Conservation (phyloP, 2,113 vertebrate genomes). For the Phylloscopus trochilus region DNA sequence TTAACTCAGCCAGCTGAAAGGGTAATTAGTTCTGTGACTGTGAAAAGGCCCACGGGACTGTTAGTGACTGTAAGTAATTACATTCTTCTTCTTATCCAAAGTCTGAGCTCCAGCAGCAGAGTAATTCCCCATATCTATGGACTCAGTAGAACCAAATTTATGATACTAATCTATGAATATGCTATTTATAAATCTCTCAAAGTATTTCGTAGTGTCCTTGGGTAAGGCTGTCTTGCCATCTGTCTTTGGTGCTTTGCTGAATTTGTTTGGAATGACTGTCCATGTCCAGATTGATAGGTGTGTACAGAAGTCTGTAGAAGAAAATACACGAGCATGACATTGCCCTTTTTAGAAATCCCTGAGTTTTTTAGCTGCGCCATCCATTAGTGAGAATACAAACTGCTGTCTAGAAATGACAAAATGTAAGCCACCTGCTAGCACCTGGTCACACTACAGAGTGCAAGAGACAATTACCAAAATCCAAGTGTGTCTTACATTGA, state of each 20-base stretch:
- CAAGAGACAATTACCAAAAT: background rate
- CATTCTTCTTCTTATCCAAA: conserved; percentile 43
- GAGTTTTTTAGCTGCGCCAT: background rate
- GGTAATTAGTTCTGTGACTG: conserved; percentile 60
- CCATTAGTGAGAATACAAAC: background rate
- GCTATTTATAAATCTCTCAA: background rate
- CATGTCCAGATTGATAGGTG: background rate
- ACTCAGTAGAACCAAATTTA: background rate
- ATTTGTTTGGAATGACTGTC: background rate
- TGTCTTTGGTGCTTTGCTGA: background rate
- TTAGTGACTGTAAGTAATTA: conserved; percentile 53
- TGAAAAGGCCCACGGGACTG: conserved; percentile 11
- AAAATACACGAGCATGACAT: background rate
- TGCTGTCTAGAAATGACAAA: background rate
- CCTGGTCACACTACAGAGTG: background rate
- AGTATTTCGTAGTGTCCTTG: background rate
- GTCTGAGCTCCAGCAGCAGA: conserved; percentile 12
- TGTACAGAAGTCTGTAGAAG: background rate
- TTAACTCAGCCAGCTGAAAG: conserved; percentile 33
- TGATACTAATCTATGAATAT: background rate
- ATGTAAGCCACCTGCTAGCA: background rate
- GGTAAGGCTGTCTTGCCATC: background rate
- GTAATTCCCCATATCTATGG: conserved; percentile 7
- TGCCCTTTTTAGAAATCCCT: background rate
- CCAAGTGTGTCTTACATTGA: background rate